Evolutionary conservation across 2,888 invertebrate species (phyloP), one percentile per base, ranked within the genome.

Genomic region (Athalia rosae): DNA sequence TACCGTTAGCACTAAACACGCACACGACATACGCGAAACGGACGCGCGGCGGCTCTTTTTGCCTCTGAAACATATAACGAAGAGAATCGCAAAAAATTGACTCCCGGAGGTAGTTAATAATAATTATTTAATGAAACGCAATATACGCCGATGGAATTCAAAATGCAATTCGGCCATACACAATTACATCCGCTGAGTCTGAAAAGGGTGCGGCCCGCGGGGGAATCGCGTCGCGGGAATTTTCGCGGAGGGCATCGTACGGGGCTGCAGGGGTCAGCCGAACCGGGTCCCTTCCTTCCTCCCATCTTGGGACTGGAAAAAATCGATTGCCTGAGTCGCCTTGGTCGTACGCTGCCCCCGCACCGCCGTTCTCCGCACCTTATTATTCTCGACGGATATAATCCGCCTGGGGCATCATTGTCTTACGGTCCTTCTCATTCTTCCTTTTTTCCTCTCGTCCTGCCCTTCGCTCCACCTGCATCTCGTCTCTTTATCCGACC

Each of bases 161-260:
- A n/a, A 53, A 8, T 53, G 8, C n/a, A 53, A 2, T 53, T 53
- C 53, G 28, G 28, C 28, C 28, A 28, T 28, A 28, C 2, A 28
- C n/a, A n/a, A n/a, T 28, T 28, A 28, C 28, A 28, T 28, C 28
- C 28, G 28, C 28, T 28, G 28, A 28, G 28, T 28, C 28, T 28
- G 28, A 28, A 28, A 28, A 28, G 53, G 41, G 58, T 58, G 71
- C 56, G 58, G 71, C 45, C 58, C 58, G 58, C 58, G 45, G 13
- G 56, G 28, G 67, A 50, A 67, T 28, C 59, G 58, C 59, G 58
- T 47, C 13, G 71, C 48, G 66, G 62, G 47, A 15, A 48, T 74
- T 61, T 61, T 48, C 15, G 74, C 48, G 61, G 74, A 74, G 59
- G 74, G 61, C 61, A 74, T 47, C 74, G 74, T 59, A 74, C 74